These are phyloP conservation scores for Lepeophtheirus salmonis DNA, from an alignment of 1,140 invertebrate species.

Conservation along the genomic window DNA sequence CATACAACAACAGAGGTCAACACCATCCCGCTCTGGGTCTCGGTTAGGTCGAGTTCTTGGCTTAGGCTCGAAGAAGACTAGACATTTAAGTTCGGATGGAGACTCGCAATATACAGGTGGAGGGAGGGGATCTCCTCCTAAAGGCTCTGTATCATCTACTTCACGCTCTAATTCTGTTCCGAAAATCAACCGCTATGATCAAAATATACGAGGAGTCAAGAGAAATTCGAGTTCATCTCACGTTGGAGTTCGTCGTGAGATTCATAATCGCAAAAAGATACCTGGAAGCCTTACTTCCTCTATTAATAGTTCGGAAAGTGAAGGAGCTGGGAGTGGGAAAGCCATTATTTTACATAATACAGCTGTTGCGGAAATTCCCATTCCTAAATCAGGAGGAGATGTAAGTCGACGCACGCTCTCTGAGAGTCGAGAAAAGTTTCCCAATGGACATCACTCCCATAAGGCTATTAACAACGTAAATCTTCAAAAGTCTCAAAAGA, in stretches of 20 bases:
- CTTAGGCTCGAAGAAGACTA: not conserved
- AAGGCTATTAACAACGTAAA: slow-evolving; percentile 1
- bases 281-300: slow-evolving; percentile 18
- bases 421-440: not conserved
- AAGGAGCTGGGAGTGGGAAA: slow-evolving; percentile 20
- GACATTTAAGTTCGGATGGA: not conserved
- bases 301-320: slow-evolving; percentile 23
- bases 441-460: not conserved
- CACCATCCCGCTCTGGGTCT: not conserved
- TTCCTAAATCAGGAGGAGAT: slow-evolving; percentile 18
- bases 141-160: not conserved
- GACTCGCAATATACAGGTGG: not conserved
- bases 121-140: not conserved
- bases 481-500: slow-evolving; percentile 20
- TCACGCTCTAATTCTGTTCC: not conserved
- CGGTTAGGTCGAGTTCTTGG: not conserved
- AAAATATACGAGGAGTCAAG: not conserved
- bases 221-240: not conserved
- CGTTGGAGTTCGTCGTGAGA: not conserved
- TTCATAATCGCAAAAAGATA: slow-evolving; percentile 14
- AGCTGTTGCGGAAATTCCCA: slow-evolving; percentile 25
- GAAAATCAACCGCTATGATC: slow-evolving; percentile 9
- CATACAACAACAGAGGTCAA: not conserved
- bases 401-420: slow-evolving; percentile 14
- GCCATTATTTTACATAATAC: slow-evolving; percentile 23